Conservation (phyloP, 2,888 invertebrate genomes). For the Hirtodrosophila cameraria region DNA sequence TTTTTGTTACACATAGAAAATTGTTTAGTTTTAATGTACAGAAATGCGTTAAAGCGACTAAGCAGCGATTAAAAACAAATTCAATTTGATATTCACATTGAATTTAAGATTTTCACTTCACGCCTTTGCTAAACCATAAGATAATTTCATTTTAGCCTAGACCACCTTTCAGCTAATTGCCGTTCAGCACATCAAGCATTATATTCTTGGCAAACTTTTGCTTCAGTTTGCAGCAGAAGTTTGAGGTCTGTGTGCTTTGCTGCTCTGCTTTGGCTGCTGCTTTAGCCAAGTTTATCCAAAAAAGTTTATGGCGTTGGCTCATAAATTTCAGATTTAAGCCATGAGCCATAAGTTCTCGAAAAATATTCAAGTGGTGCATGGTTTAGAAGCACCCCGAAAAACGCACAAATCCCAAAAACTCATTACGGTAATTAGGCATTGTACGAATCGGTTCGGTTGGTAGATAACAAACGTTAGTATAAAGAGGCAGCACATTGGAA, state of each 20-base stretch:
- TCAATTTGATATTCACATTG: not conserved
- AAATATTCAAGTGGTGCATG: slow-evolving; percentile 34
- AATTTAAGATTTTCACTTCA: not conserved
- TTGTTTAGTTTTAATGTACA: too few species aligned
- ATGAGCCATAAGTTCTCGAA: slow-evolving; percentile 66
- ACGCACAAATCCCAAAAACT: slow-evolving; percentile 63
- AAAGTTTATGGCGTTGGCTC: slow-evolving; percentile 61
- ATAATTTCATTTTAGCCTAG: slow-evolving; percentile 1
- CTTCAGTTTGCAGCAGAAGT: slow-evolving; percentile 49
- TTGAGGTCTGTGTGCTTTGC: slow-evolving; percentile 5
- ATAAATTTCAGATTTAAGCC: slow-evolving; percentile 70
- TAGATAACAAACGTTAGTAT: not conserved
- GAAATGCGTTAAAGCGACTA: not conserved
- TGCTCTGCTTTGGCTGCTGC: too few species aligned
- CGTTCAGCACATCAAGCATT: slow-evolving; percentile 14
- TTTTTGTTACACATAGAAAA: too few species aligned
- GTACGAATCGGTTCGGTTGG: slow-evolving; percentile 5
- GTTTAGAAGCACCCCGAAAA: slow-evolving; percentile 23
- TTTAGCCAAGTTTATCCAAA: slow-evolving; percentile 40
- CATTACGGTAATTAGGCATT: slow-evolving; percentile 71
- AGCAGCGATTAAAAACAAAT: not conserved
- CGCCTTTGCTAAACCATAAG: not conserved
- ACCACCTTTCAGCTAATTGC: slow-evolving; percentile 56
- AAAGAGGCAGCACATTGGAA: slow-evolving; percentile 22
- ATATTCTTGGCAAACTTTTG: slow-evolving; percentile 47